A percentile compares a stretch with the other conserved stretches of the same genome.
Evolutionary conservation across 2,113 vertebrate genomes (phyloP).

Genomic region (Myotis davidii): DNA sequence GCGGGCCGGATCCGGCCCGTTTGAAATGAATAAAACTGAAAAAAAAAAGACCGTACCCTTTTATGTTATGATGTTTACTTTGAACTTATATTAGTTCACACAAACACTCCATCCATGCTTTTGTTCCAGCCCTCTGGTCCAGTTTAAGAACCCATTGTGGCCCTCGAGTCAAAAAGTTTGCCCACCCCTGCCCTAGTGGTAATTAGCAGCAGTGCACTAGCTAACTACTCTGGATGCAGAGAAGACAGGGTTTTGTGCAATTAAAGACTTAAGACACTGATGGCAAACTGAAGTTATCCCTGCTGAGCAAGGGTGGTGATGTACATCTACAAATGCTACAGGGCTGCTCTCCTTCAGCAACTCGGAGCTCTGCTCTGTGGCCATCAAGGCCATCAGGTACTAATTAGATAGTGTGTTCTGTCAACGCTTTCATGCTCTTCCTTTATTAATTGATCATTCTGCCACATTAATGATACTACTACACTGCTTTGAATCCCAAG

Average conservation of each 20-base stretch:
- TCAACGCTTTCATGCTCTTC: constrained; percentile 82
- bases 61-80: too few relatives aligned
- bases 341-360: constrained; percentile 59
- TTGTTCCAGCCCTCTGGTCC: too few relatives aligned
- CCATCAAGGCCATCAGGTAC: constrained; percentile 83
- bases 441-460: constrained; percentile 87
- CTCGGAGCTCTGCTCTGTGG: constrained; percentile 76
- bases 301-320: constrained; percentile 61
- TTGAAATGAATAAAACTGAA: too few relatives aligned
- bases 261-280: constrained; percentile 10
- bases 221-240: neutral
- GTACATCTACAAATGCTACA: constrained; percentile 62
- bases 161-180: too few relatives aligned
- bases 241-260: constrained; percentile 7
- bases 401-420: constrained; percentile 87
- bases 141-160: too few relatives aligned
- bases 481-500: constrained; percentile 73
- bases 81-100: too few relatives aligned
- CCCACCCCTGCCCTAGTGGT: too few relatives aligned
- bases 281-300: neutral
- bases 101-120: too few relatives aligned
- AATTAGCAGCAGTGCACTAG: neutral
- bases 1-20: too few relatives aligned
- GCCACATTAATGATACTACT: constrained; percentile 84
- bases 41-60: too few relatives aligned